Base-by-base conservation (phyloP, 2,113 vertebrate genomes). In the Syngnathus floridae region DNA sequence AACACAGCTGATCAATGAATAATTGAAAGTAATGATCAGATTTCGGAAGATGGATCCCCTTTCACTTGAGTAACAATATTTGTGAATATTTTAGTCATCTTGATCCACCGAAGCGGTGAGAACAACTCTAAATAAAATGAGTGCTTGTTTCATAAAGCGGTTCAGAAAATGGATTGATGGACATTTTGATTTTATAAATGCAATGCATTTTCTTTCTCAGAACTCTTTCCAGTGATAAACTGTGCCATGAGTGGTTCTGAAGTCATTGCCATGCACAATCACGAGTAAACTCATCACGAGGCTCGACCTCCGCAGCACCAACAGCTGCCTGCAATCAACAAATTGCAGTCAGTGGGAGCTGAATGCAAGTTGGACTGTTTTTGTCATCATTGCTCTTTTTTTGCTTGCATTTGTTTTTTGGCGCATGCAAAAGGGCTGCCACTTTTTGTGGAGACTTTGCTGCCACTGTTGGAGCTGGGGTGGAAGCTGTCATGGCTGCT, bases 1-100 rank as follows among this genome's bases (percentile, higher is more conserved):
- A 65, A 61, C 75, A 70, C 57, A 74, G 57, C 52, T 78, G 71
- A 82, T 88, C 13, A 84, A 74, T 86, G 84, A 87, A 83, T 84
- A 73, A 89, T 72, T 16, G 43, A 71, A 77, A 38, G 71, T 40
- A 46, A 41, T 35, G 35, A 48, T 81, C 60, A 62, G n/a, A 48
- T 78, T 59, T 66, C 69, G 40, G 62, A 36, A 36, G 26, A 64
- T 7, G 40, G 31, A 64, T 19, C 65, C 58, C 36, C 31, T 81
- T 43, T 72, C 66, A 54, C 57, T 0, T 56, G 2, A 35, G 35
- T 26, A 26, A 26, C 26, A 31, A 12, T 61, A 16, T 5, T 61
- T n/a, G 31, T 57, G 1, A 62, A 76, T 66, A 19, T 37, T 69
- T 72, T 31, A 68, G 13, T 21, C 48, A 48, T 36, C 9, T 64